Evolutionary conservation across 2,113 vertebrate species (phyloP), one percentile per base, ranked within the genome.

Genomic region (Caretta caretta): DNA sequence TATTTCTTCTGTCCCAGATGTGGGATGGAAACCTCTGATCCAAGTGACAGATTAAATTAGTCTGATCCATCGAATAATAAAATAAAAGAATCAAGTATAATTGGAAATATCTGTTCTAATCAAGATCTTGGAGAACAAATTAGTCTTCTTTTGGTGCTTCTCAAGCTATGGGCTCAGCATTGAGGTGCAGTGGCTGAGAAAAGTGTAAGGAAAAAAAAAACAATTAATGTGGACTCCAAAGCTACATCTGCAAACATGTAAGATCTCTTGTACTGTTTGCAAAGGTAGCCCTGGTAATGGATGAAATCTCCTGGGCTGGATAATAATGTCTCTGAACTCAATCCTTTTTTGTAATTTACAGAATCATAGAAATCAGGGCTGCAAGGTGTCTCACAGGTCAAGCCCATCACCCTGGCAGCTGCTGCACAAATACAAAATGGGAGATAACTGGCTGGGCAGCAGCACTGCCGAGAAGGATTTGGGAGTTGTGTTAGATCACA

Each of bases 71-170:
- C 90, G 53, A 94, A 86, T 92, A 90, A 84, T 89, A 65, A 94
- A 82, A 95, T 97, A 91, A 95, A 97, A 93, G 92, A 83, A 92
- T 92, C 86, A 90, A 29, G 87, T 0, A 0, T 96, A 97, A 96
- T 95, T 96, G 95, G 95, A 96, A 97, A 91, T 97, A 94, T 94
- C 75, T 97, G 84, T 95, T 87, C 79, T 76, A 94, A 96, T 96
- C 86, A 94, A 85, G 76, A 65, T 11, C 81, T 92, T 90, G 95
- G 65, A 94, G 81, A 96, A 31, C 50, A 94, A 97, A 93, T 95
- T 90, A 94, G 54, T 80, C 57, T 91, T 94, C 19, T 16, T 93
- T 91, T 50, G 80, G 87, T 93, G 62, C 38, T 88, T 92, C 91
- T 94, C 93, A 3, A 20, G 90, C 92, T n/a, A 65, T 96, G 91